These are phyloP conservation scores for Gallinago jamesoni DNA, from an alignment of 2,113 vertebrate genomes.

Conservation along the genomic window DNA sequence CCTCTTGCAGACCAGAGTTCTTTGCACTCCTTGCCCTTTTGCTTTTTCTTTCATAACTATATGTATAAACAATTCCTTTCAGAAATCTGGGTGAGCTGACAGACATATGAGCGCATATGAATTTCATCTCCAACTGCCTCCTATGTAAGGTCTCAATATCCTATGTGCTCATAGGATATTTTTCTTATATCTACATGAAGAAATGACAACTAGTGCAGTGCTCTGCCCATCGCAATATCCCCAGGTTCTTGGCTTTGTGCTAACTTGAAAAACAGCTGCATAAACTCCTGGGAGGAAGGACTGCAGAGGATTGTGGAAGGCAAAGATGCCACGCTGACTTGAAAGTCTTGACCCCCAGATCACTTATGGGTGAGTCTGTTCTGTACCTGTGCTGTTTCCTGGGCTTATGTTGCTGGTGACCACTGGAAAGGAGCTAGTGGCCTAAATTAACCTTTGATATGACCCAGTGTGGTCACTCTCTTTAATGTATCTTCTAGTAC, in stretches of 20 bases:
- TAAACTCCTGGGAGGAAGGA: background rate
- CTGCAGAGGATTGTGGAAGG: background rate
- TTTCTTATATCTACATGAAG: background rate
- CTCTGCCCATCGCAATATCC: background rate
- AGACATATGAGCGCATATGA: background rate
- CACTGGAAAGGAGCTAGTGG: background rate
- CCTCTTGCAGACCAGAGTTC: background rate
- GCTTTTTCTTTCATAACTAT: background rate
- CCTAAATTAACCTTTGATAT: background rate
- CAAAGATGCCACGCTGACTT: background rate
- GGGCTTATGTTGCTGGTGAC: background rate
- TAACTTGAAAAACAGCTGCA: background rate
- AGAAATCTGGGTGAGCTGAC: background rate
- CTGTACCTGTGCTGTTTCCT: background rate
- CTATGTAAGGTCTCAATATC: rapidly evolving
- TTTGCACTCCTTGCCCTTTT: background rate
- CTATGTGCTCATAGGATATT: background rate
- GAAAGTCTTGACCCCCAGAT: background rate
- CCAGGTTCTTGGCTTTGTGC: background rate
- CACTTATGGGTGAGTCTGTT: background rate
- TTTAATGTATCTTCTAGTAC: background rate
- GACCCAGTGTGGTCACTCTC: background rate
- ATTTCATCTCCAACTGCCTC: background rate
- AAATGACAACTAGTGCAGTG: background rate
- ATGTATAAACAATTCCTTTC: background rate